phyloP scores from a whole-genome alignment of 2,113 vertebrate species.

The Cariama cristata region DNA sequence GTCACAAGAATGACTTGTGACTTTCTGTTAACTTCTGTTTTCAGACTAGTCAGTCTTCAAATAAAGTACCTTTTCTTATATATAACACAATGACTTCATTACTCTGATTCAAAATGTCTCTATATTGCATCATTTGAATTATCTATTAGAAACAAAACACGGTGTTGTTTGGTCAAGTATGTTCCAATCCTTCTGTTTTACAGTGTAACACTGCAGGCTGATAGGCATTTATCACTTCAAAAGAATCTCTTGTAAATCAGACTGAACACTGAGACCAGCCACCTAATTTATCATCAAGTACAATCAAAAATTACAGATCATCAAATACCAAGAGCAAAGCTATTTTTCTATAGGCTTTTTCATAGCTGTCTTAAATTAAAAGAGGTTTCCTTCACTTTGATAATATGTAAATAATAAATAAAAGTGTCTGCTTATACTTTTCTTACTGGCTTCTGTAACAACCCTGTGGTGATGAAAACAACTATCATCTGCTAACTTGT shows the following conservation, averaged over 20 bases:
- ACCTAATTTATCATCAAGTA: slow-evolving; percentile 57
- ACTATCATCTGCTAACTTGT: slow-evolving; percentile 38
- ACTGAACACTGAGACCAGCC: not conserved
- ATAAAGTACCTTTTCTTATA: not conserved
- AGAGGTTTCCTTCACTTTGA: slow-evolving; percentile 46
- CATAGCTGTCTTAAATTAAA: slow-evolving; percentile 33
- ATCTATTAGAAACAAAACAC: not conserved
- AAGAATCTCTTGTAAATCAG: slow-evolving; percentile 52
- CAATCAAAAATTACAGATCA: slow-evolving; percentile 50
- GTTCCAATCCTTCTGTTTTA: slow-evolving; percentile 36
- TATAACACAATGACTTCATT: not conserved
- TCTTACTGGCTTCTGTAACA: slow-evolving; percentile 29
- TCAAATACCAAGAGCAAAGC: slow-evolving; percentile 38
- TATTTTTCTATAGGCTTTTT: not conserved
- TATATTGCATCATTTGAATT: not conserved
- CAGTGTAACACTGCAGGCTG: slow-evolving; percentile 33
- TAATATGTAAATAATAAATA: slow-evolving; percentile 67
- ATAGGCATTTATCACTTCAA: slow-evolving; percentile 58
- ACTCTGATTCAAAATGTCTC: not conserved
- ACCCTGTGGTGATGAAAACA: slow-evolving; percentile 48
- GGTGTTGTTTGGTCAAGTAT: not conserved
- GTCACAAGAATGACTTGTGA: slow-evolving; percentile 63
- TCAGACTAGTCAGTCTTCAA: not conserved
- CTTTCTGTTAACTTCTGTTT: slow-evolving; percentile 44
- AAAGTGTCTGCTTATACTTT: slow-evolving; percentile 21